A percentile compares a stretch with the other conserved stretches of the same genome.
Conservation (phyloP, 1,140 invertebrate genomes). For the Aphidius ervi region DNA sequence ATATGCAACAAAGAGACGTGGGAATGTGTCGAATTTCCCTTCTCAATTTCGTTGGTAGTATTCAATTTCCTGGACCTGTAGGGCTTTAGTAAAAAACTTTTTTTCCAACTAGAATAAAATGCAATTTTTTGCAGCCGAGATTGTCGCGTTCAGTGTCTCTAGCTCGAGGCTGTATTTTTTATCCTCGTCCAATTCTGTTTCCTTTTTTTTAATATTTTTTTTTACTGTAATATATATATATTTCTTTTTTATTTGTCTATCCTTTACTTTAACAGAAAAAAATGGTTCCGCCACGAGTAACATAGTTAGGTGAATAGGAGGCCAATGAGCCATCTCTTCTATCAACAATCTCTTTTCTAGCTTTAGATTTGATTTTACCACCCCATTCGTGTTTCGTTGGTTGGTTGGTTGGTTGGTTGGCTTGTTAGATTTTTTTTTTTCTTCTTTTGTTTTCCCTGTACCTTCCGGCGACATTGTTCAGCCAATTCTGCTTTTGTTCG, state of each 20-base stretch:
- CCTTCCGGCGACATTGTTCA: too few species aligned
- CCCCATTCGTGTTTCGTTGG: constrained; percentile 8
- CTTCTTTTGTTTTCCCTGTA: not conserved
- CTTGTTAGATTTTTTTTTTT: too few species aligned
- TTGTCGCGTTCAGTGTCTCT: constrained; percentile 20
- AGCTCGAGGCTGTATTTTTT: constrained; percentile 13
- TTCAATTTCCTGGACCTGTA: constrained; percentile 39
- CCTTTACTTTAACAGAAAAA: constrained; percentile 19
- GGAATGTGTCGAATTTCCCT: constrained; percentile 39
- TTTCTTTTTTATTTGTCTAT: constrained; percentile 5
- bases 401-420: too few species aligned
- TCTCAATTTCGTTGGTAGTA: constrained; percentile 39
- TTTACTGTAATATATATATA: not conserved
- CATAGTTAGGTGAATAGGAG: constrained; percentile 38
- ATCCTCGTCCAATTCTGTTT: too few species aligned
- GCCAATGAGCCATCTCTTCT: constrained; percentile 41
- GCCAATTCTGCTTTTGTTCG: too few species aligned
- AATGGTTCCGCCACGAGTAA: constrained; percentile 35
- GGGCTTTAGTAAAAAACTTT: constrained; percentile 19
- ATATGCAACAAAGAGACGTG: constrained; percentile 24
- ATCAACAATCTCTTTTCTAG: constrained; percentile 16
- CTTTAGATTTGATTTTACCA: constrained; percentile 19
- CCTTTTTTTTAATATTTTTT: too few species aligned
- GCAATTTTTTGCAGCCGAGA: constrained; percentile 21
- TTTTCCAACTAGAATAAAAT: constrained; percentile 5